Conservation (phyloP, 1,140 invertebrate species). For the Achroia grisella region DNA sequence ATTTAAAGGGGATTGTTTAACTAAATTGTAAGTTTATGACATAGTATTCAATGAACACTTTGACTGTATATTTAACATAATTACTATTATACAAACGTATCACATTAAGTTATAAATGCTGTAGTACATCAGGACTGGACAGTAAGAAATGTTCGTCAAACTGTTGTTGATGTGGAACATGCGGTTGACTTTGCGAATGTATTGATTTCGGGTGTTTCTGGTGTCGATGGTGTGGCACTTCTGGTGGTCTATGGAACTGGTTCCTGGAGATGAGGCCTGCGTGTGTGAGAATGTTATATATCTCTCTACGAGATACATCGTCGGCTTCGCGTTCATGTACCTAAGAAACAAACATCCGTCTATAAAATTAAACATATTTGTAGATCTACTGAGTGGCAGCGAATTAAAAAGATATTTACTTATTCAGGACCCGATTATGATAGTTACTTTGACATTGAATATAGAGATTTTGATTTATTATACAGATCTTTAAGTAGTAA, state of each 20-base stretch:
- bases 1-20: no score
- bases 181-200: conserved; percentile 10
- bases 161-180: conserved; percentile 10
- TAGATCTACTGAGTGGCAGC: no score
- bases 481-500: no score
- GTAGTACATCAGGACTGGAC: conserved; percentile 34
- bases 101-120: conserved; percentile 32
- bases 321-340: conserved; percentile 74
- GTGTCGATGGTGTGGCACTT: conserved; percentile 8
- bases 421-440: no score
- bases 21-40: no score
- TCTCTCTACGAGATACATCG: conserved; percentile 73
- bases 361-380: background rate
- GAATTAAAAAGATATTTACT: no score
- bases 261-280: conserved; percentile 71
- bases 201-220: conserved; percentile 4
- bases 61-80: no score
- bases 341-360: conserved; percentile 30
- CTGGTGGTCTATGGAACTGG: conserved; percentile 17
- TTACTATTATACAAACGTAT: background rate
- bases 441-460: no score
- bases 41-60: no score
- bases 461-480: no score
- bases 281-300: conserved; percentile 76
- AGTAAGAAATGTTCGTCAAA: conserved; percentile 25